phyloP scores from a whole-genome alignment of 2,888 invertebrate genomes.

The Lithophane leautieri region DNA sequence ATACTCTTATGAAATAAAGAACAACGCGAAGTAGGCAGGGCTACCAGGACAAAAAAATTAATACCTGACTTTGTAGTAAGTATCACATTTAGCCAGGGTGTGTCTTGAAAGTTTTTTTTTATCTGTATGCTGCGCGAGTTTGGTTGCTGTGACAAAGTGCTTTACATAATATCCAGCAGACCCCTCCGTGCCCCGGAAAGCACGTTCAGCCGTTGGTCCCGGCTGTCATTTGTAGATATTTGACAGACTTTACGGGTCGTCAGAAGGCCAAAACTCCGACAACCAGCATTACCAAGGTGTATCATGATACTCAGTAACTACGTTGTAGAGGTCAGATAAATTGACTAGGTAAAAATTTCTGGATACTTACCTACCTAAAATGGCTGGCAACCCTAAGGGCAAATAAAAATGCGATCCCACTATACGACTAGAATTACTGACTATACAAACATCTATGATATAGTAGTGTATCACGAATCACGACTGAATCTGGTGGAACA shows the following conservation, averaged over 20 bases:
- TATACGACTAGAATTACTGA: slow-evolving; percentile 12
- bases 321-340: neutral
- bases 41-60: neutral
- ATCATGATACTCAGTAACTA: neutral
- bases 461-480: slow-evolving; percentile 4
- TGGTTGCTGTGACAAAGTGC: neutral
- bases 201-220: no score
- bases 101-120: neutral
- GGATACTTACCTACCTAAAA: neutral
- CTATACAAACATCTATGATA: slow-evolving; percentile 28
- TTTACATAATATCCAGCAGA: neutral
- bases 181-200: no score
- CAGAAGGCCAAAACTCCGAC: neutral
- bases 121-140: neutral
- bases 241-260: no score
- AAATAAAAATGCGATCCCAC: slow-evolving; percentile 33
- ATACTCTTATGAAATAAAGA: slow-evolving; percentile 17
- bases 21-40: slow-evolving; percentile 17
- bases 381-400: slow-evolving; percentile 8
- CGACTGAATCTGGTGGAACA: neutral
- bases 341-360: no score
- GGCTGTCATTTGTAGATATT: no score
- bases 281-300: neutral
- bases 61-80: neutral
- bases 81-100: neutral